A percentile compares a stretch with the other conserved stretches of the same genome.
These are phyloP conservation scores for Trachops cirrhosus DNA, from an alignment of 2,797 vertebrate genomes.

Conservation along the genomic window DNA sequence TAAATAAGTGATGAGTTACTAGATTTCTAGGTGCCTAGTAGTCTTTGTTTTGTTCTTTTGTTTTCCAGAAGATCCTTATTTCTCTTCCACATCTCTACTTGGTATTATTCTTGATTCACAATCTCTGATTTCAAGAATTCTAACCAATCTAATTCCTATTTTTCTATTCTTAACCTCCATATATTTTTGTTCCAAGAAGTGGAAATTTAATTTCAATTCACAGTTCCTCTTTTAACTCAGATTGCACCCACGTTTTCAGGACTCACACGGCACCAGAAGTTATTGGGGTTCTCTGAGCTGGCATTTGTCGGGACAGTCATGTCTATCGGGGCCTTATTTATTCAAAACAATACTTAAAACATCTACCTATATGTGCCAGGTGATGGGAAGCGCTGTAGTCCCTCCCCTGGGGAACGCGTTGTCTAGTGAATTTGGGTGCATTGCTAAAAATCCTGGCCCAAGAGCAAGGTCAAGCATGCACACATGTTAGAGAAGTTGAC, in stretches of 20 bases:
- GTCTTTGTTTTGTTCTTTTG: background rate
- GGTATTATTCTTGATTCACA: background rate
- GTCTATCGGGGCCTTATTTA: background rate
- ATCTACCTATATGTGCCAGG: background rate
- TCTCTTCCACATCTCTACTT: background rate
- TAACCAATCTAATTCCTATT: background rate
- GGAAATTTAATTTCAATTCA: background rate
- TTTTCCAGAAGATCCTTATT: conserved; percentile 5
- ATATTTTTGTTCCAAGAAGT: background rate
- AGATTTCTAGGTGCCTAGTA: background rate
- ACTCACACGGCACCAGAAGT: background rate
- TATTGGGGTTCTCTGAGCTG: background rate
- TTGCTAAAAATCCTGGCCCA: background rate
- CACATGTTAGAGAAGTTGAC: background rate
- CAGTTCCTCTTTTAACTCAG: conserved; percentile 1
- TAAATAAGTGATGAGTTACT: background rate
- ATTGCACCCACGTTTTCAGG: background rate
- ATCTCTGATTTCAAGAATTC: background rate
- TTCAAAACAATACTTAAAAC: background rate
- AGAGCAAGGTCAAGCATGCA: background rate
- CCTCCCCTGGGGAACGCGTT: background rate
- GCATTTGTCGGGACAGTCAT: background rate
- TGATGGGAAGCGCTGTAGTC: background rate
- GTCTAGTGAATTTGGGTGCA: background rate
- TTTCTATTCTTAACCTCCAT: background rate